Conservation (phyloP, 2,888 invertebrate genomes). For the Tanypteryx hageni region DNA sequence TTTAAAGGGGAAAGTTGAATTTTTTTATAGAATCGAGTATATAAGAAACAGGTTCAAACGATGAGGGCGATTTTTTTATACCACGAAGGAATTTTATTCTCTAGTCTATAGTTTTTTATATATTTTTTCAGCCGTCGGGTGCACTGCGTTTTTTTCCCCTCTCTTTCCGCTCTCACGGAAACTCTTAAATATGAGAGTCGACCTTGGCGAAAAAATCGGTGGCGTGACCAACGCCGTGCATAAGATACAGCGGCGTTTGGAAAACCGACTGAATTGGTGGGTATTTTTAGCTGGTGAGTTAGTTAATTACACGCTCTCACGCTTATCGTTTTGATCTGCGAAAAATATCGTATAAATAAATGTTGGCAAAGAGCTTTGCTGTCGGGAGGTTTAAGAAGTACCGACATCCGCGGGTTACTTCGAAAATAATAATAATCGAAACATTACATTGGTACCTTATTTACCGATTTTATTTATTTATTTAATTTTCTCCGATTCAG, state of each 20-base stretch:
- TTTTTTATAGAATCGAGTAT: background rate
- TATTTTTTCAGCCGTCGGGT: background rate
- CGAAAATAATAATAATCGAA: too few relatives aligned
- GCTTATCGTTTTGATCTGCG: too few relatives aligned
- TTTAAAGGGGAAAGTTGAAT: background rate
- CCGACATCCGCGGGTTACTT: too few relatives aligned
- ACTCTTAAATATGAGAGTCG: conserved; percentile 26
- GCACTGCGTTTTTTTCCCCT: background rate
- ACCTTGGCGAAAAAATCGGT: conserved; percentile 36
- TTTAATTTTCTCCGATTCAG: too few relatives aligned
- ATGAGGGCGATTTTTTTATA: background rate
- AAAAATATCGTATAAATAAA: too few relatives aligned
- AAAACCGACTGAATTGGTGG: conserved; percentile 16
- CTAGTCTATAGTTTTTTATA: background rate
- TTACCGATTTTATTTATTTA: too few relatives aligned
- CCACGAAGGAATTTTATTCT: background rate
- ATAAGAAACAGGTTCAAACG: background rate
- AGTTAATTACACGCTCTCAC: conserved; percentile 1
- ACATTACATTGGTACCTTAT: too few relatives aligned
- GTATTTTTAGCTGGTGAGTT: conserved; percentile 11
- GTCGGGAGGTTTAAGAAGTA: too few relatives aligned
- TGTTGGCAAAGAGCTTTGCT: too few relatives aligned
- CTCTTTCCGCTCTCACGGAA: background rate
- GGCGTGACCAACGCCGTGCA: conserved; percentile 27
- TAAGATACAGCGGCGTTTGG: background rate